Conservation (phyloP, 2,888 invertebrate genomes). For the Cantharis nigra region DNA sequence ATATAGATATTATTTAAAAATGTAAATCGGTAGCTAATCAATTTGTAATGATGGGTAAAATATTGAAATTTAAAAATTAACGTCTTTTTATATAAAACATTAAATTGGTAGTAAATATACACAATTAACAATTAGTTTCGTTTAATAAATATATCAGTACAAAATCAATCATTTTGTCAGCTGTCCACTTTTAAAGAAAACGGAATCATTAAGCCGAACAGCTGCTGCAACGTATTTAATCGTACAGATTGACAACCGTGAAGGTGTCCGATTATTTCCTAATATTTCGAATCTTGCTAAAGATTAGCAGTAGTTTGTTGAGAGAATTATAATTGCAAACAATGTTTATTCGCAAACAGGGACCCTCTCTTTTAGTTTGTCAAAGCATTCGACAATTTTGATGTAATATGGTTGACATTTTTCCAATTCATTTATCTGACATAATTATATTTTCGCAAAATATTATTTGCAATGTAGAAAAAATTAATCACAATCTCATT, state of each 20-base stretch:
- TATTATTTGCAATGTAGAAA: background rate
- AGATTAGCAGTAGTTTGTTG: conserved; percentile 24
- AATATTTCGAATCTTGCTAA: conserved; percentile 30
- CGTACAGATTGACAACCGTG: conserved; percentile 37
- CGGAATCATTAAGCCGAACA: conserved; percentile 34
- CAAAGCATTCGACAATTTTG: background rate
- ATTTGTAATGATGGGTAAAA: background rate
- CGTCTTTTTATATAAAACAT: background rate
- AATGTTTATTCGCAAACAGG: conserved; percentile 8
- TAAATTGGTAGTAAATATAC: background rate
- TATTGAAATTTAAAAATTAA: background rate
- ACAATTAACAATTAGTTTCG: background rate
- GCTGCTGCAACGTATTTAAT: conserved; percentile 35
- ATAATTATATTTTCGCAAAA: background rate
- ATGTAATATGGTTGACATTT: background rate
- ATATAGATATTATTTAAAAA: background rate
- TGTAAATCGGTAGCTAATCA: too few species aligned
- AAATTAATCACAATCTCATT: background rate
- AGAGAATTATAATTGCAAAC: conserved; percentile 16
- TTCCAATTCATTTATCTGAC: background rate
- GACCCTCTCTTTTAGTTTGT: background rate
- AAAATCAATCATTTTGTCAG: conserved; percentile 26
- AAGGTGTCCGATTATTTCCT: conserved; percentile 37
- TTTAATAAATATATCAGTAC: conserved; percentile 22
- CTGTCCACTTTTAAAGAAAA: conserved; percentile 35